Evolutionary conservation across 2,888 invertebrate species (phyloP).

Genomic region (Girardia tigrina): DNA sequence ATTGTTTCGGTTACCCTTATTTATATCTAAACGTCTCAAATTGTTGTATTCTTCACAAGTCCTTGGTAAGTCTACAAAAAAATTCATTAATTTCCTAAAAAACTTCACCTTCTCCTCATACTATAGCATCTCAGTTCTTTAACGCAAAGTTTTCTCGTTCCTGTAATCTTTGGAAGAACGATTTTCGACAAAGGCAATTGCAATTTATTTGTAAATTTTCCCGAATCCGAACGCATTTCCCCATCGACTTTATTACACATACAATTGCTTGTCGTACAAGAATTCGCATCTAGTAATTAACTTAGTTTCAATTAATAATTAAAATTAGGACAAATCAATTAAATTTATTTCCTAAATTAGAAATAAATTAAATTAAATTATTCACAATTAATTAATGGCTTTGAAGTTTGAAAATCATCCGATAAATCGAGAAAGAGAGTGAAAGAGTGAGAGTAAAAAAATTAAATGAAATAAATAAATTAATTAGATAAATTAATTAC

Average conservation of each 20-base stretch:
- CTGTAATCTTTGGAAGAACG: not conserved
- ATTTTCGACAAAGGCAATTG: conserved; percentile 10
- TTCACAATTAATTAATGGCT: not conserved
- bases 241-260: conserved; percentile 5
- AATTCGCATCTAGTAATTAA: not conserved
- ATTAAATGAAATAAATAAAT: not conserved
- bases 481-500: not conserved
- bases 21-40: not conserved
- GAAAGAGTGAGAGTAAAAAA: too few species aligned
- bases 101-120: not conserved
- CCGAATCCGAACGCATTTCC: not conserved
- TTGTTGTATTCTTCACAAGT: not conserved
- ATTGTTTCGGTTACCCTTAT: conserved; percentile 20
- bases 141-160: conserved; percentile 17
- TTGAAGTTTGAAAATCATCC: not conserved
- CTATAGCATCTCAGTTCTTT: conserved; percentile 31
- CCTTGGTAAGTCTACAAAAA: not conserved
- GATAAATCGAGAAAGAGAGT: not conserved
- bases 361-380: not conserved
- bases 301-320: not conserved
- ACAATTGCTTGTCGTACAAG: not conserved
- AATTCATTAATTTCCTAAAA: not conserved
- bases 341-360: not conserved
- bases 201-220: conserved; percentile 13
- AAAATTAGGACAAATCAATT: not conserved